These are phyloP conservation scores for Pseudochromis fuscus DNA, from an alignment of 2,797 vertebrate genomes.

Conservation along the genomic window DNA sequence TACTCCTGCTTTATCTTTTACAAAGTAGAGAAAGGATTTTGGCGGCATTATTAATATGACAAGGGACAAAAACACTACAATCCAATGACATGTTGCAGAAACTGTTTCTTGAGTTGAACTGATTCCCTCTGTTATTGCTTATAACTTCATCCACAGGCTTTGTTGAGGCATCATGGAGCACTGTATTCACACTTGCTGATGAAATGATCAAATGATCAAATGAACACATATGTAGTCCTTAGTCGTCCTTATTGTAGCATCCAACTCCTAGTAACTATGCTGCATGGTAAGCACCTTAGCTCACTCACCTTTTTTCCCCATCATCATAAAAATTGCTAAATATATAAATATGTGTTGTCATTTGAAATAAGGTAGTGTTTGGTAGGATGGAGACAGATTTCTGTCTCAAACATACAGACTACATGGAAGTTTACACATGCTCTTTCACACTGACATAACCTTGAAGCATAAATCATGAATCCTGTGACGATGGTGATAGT, in stretches of 20 bases:
- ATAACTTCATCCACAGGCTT: constrained; percentile 1
- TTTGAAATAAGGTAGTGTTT: too few relatives aligned
- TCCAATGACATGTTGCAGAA: neutral
- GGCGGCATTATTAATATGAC: neutral
- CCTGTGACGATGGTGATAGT: constrained; percentile 15
- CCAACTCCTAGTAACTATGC: neutral
- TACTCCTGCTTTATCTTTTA: constrained; percentile 18
- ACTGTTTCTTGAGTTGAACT: constrained; percentile 2
- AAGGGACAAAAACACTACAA: neutral
- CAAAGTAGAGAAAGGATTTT: constrained; percentile 35
- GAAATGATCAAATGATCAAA: neutral
- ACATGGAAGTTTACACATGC: neutral
- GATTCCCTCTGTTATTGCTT: neutral
- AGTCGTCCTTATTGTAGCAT: constrained; percentile 8
- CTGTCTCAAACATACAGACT: neutral
- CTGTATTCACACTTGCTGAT: constrained; percentile 12
- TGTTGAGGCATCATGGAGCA: neutral
- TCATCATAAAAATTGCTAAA: neutral
- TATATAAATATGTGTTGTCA: too few relatives aligned
- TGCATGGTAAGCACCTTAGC: neutral
- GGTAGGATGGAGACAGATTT: constrained; percentile 20
- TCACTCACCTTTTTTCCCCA: constrained; percentile 2
- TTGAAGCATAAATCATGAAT: constrained; percentile 60
- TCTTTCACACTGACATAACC: constrained; percentile 14
- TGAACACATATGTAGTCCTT: neutral